Conservation (phyloP, 1,140 invertebrate species). For the Tetranychus cinnabarinus region DNA sequence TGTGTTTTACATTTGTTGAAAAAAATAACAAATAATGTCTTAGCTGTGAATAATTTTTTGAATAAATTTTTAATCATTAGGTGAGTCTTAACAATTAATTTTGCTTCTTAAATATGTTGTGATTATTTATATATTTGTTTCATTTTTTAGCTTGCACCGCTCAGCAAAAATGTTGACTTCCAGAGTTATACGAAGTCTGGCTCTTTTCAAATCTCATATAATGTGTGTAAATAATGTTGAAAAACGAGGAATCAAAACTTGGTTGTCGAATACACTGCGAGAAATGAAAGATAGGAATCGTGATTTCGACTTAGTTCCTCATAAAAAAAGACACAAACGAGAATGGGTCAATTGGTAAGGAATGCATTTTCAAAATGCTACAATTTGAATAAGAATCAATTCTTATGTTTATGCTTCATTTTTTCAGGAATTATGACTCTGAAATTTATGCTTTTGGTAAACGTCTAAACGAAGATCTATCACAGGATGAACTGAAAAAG, state of each 20-base stretch:
- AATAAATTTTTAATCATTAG: no score
- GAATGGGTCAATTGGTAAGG: constrained; percentile 21
- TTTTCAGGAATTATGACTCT: constrained; percentile 41
- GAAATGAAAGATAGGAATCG: background rate
- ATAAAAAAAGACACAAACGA: background rate
- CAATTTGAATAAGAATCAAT: background rate
- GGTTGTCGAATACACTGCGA: background rate
- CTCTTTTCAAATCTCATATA: no score
- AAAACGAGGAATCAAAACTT: background rate
- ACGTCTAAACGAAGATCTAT: constrained; percentile 58
- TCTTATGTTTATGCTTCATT: background rate
- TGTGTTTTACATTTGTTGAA: no score
- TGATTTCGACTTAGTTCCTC: background rate
- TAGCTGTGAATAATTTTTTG: no score
- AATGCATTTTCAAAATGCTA: background rate
- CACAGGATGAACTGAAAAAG: constrained; percentile 35
- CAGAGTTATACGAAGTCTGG: no score
- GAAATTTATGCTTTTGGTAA: constrained; percentile 69
- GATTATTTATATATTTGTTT: no score
- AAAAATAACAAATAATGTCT: no score
- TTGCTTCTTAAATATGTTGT: no score
- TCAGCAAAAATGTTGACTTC: no score
- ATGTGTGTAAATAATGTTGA: no score
- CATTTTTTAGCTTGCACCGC: no score
- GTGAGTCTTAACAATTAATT: no score